phyloP scores from a whole-genome alignment of 2,888 invertebrate genomes.

The Drosophila kuntzei region DNA sequence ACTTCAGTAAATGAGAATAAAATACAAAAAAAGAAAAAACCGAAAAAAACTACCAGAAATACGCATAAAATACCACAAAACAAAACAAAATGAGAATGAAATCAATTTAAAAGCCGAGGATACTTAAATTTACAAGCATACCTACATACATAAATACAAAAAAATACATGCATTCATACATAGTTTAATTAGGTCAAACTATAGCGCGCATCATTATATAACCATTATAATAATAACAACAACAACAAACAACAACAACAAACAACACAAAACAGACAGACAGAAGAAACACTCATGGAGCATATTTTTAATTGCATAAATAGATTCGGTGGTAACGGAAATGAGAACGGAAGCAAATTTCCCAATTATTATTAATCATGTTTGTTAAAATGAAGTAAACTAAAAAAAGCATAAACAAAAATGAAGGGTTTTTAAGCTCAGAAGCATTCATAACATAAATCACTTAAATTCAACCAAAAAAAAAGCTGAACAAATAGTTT shows the following conservation, averaged over 20 bases:
- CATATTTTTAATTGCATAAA: slow-evolving; percentile 40
- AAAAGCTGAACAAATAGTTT: slow-evolving; percentile 22
- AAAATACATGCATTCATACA: slow-evolving; percentile 29
- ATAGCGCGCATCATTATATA: slow-evolving; percentile 80
- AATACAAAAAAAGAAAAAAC: slow-evolving; percentile 24
- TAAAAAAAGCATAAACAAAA: slow-evolving; percentile 1
- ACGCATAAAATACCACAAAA: slow-evolving; percentile 46
- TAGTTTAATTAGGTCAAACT: slow-evolving; percentile 68
- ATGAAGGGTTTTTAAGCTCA: slow-evolving; percentile 22
- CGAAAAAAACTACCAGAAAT: slow-evolving; percentile 50
- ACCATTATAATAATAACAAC: slow-evolving; percentile 29
- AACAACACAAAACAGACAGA: slow-evolving; percentile 21
- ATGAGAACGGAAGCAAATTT: slow-evolving; percentile 34
- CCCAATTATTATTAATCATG: slow-evolving; percentile 46
- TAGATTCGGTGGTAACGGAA: slow-evolving; percentile 20
- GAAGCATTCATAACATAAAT: slow-evolving; percentile 44
- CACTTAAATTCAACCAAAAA: slow-evolving; percentile 32
- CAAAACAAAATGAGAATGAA: slow-evolving; percentile 20
- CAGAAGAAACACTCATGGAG: slow-evolving; percentile 27
- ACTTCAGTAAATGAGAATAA: slow-evolving; percentile 53
- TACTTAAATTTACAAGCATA: slow-evolving; percentile 28
- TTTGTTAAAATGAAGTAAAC: slow-evolving; percentile 17
- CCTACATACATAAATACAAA: slow-evolving; percentile 20
- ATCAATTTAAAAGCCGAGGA: slow-evolving; percentile 26
- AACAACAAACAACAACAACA: slow-evolving; percentile 17